Percentiles rank a stretch among this genome's conserved stretches.
Evolutionary conservation across 2,113 vertebrate genomes (phyloP).

Genomic region (Pipa parva): DNA sequence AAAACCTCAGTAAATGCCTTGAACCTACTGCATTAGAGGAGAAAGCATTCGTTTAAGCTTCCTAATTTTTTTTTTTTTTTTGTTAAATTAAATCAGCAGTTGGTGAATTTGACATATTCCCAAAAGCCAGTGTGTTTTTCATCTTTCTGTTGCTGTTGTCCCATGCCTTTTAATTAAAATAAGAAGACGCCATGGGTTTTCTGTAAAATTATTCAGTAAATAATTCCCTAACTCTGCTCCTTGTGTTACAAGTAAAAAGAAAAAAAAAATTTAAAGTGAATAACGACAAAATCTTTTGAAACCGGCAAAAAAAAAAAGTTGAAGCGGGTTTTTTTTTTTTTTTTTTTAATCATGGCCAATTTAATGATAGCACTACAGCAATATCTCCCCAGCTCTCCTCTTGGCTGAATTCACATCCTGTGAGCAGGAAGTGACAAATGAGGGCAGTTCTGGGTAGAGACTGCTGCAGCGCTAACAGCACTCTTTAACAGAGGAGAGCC

Average conservation of each 20-base stretch:
- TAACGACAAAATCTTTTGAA: neutral
- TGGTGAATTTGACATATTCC: constrained; percentile 41
- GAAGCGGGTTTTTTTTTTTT: neutral
- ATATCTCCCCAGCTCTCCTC: too few species aligned
- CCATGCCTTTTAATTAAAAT: constrained; percentile 58
- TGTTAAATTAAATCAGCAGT: constrained; percentile 46
- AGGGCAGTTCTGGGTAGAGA: too few species aligned
- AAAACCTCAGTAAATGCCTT: neutral
- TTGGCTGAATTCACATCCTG: too few species aligned
- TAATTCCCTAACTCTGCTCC: constrained; percentile 48
- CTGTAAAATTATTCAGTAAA: constrained; percentile 24
- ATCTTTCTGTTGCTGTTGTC: neutral
- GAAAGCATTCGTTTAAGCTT: neutral
- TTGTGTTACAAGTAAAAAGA: neutral
- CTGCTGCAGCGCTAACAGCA: too few species aligned
- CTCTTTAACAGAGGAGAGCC: too few species aligned
- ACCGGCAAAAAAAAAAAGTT: constrained; percentile 1
- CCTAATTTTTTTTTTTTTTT: constrained; percentile 1
- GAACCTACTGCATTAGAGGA: neutral
- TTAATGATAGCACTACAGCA: too few species aligned
- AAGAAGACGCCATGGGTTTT: constrained; percentile 29
- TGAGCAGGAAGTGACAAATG: too few species aligned
- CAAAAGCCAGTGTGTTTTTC: constrained; percentile 46
- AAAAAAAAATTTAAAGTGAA: constrained; percentile 9
- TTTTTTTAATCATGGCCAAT: neutral